Evolutionary conservation across 2,888 invertebrate species (phyloP).

Genomic region (Punctoribates punctum): DNA sequence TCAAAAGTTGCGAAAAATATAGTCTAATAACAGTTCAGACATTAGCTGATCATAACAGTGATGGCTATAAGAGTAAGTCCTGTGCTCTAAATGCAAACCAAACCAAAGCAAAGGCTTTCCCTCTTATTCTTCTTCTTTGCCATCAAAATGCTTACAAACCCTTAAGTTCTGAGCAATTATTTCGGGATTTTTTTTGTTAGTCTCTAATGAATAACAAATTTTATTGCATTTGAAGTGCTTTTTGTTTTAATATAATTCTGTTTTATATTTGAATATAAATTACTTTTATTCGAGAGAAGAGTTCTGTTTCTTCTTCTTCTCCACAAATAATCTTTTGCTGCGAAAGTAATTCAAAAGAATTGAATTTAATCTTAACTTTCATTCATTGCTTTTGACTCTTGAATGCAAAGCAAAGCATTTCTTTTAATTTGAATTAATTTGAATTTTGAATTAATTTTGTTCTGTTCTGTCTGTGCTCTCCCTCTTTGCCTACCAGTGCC

Average conservation of each 20-base stretch:
- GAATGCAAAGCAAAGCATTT: not conserved
- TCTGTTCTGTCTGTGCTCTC: not conserved
- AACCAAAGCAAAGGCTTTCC: no score
- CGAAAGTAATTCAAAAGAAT: not conserved
- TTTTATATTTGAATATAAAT: constrained; percentile 8
- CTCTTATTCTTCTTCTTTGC: no score
- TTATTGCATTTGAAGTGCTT: not conserved
- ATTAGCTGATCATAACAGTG: constrained; percentile 1
- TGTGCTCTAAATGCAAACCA: not conserved
- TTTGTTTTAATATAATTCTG: not conserved
- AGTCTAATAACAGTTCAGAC: not conserved
- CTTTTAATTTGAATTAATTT: constrained; percentile 6
- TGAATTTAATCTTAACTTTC: not conserved
- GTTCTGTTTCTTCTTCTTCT: not conserved
- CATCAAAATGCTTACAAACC: not conserved
- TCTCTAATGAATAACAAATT: not conserved
- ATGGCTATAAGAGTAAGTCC: not conserved
- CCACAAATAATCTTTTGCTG: not conserved
- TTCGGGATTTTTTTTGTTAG: not conserved
- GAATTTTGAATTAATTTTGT: not conserved
- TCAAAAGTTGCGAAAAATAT: constrained; percentile 16
- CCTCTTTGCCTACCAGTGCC: not conserved
- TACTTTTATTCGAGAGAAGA: not conserved
- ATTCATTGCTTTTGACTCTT: not conserved
- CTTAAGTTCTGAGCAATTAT: not conserved